Conservation (phyloP, 2,113 vertebrate genomes). For the Nematolebias whitei region DNA sequence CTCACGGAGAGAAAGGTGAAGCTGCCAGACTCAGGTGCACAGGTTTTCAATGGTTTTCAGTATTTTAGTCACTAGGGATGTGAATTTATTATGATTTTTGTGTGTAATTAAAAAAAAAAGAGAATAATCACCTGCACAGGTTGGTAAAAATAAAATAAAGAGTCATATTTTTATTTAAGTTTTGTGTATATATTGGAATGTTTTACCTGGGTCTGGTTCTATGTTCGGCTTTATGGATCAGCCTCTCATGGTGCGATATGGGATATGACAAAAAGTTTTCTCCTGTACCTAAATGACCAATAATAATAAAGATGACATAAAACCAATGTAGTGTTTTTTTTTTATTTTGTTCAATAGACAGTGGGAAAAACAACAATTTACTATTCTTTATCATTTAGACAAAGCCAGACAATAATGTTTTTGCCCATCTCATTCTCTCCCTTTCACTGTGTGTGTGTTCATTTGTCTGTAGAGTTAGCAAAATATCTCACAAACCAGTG, state of each 20-base stretch:
- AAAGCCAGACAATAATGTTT: too few relatives aligned
- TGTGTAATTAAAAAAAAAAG: conserved; percentile 23
- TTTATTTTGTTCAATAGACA: not conserved
- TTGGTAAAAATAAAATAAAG: conserved; percentile 15
- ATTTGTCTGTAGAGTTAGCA: too few relatives aligned
- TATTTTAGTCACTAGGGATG: conserved; percentile 47
- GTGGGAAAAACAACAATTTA: too few relatives aligned
- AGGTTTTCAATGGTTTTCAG: conserved; percentile 40
- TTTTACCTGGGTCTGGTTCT: conserved; percentile 58
- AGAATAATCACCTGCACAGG: conserved; percentile 39
- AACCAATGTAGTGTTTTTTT: conserved; percentile 13
- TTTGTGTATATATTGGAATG: conserved; percentile 27
- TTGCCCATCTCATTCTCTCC: too few relatives aligned
- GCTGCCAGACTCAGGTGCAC: conserved; percentile 54
- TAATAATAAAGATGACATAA: conserved; percentile 62
- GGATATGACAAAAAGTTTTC: conserved; percentile 43
- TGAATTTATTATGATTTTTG: conserved; percentile 45
- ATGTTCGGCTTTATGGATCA: conserved; percentile 47
- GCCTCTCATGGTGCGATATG: conserved; percentile 54
- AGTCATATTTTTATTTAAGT: conserved; percentile 23
- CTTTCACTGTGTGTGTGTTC: too few relatives aligned
- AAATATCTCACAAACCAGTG: too few relatives aligned
- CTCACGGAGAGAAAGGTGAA: conserved; percentile 40
- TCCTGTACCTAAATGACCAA: conserved; percentile 64
- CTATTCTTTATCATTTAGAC: too few relatives aligned